Conservation (phyloP, 1,140 invertebrate genomes). For the Medauroidea extradentata region DNA sequence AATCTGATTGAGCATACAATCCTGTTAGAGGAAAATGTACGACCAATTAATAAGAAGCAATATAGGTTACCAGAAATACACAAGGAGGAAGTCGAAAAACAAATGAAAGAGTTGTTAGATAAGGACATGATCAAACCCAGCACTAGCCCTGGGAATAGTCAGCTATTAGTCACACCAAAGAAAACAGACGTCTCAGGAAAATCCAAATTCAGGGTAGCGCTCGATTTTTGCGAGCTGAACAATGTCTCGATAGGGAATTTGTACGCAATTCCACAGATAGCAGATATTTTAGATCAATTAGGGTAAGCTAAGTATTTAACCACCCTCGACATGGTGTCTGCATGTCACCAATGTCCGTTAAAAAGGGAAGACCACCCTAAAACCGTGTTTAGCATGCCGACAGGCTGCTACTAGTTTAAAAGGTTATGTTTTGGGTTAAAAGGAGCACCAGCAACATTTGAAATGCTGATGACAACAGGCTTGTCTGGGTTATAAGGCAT, state of each 20-base stretch:
- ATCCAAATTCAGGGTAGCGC: not conserved
- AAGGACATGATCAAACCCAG: not conserved
- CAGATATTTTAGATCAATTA: constrained; percentile 40
- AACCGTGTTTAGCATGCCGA: constrained; percentile 42
- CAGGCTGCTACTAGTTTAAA: constrained; percentile 39
- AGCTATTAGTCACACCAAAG: not conserved
- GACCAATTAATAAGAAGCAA: too few species aligned
- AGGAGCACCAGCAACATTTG: constrained; percentile 30
- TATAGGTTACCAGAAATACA: too few species aligned
- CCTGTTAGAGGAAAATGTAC: too few species aligned
- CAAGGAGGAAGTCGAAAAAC: not conserved
- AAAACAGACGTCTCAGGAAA: not conserved
- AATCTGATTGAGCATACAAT: too few species aligned
- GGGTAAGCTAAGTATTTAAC: constrained; percentile 38
- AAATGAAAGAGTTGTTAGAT: not conserved
- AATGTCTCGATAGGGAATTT: not conserved
- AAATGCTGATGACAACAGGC: constrained; percentile 34
- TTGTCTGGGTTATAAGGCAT: constrained; percentile 31
- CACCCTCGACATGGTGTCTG: constrained; percentile 42
- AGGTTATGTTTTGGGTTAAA: constrained; percentile 33
- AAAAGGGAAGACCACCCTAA: constrained; percentile 36
- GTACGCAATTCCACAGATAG: not conserved
- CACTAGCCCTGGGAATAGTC: not conserved
- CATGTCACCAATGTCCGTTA: constrained; percentile 49
- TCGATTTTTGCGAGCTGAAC: not conserved